Conservation (phyloP, 2,888 invertebrate species). For the Tiliacea citrago region DNA sequence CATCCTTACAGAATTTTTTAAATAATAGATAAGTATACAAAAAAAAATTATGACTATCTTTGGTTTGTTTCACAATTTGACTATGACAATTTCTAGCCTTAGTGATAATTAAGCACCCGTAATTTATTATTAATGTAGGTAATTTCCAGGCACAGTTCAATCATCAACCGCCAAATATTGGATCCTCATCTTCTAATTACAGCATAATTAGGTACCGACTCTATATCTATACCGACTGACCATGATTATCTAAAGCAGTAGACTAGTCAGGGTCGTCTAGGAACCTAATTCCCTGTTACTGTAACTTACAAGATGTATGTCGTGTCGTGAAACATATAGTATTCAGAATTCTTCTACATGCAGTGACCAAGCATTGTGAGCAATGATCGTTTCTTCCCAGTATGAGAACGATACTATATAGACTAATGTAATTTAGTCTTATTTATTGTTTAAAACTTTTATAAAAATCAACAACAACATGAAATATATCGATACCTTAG, state of each 20-base stretch:
- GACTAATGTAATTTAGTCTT: background rate
- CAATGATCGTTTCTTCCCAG: background rate
- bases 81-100: background rate
- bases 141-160: background rate
- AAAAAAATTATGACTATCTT: no score
- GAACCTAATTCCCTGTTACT: background rate
- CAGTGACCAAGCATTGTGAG: background rate
- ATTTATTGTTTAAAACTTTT: background rate
- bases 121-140: background rate
- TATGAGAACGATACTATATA: background rate
- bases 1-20: no score
- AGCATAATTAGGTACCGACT: constrained; percentile 9
- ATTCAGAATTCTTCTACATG: background rate
- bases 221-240: background rate
- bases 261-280: background rate
- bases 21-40: no score
- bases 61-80: background rate
- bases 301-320: background rate
- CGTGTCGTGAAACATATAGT: no score
- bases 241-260: background rate
- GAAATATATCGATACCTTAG: background rate
- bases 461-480: background rate
- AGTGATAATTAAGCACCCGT: background rate
- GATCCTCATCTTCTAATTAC: background rate
- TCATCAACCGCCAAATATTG: background rate